Conservation (phyloP, 1,140 invertebrate species). For the Maconellicoccus hirsutus region DNA sequence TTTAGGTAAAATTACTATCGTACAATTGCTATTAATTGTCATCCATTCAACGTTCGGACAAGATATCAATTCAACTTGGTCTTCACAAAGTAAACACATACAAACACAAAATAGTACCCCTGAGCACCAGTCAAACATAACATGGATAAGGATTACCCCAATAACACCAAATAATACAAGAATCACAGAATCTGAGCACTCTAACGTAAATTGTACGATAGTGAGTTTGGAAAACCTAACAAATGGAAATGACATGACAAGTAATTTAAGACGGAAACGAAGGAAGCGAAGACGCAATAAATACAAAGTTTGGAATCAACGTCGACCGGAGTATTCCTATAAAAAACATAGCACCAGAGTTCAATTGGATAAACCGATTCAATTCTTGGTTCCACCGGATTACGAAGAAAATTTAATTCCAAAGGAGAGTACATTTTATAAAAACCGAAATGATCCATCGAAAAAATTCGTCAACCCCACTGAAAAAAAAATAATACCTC, state of each 20-base stretch:
- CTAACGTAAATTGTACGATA: neutral
- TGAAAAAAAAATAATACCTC: constrained; percentile 20
- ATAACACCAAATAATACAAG: neutral
- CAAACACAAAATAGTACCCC: too few species aligned
- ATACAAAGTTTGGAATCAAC: neutral
- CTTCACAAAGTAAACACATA: neutral
- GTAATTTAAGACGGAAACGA: neutral
- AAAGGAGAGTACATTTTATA: neutral
- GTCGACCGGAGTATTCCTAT: neutral
- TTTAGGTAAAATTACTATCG: too few species aligned
- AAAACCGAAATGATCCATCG: neutral
- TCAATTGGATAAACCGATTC: neutral
- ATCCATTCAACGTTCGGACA: neutral
- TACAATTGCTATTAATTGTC: neutral
- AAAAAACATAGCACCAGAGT: constrained; percentile 23
- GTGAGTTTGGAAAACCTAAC: neutral
- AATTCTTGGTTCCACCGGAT: neutral
- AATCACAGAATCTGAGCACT: neutral
- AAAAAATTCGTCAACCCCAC: neutral
- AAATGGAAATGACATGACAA: neutral
- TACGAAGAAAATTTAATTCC: neutral
- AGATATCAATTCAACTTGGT: neutral
- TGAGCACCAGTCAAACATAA: neutral
- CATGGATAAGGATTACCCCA: neutral
- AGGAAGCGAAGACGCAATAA: constrained; percentile 3